A percentile compares a stretch with the other conserved stretches of the same genome.
These are phyloP conservation scores for Turnix velox DNA, from an alignment of 2,113 vertebrate species.

Conservation along the genomic window DNA sequence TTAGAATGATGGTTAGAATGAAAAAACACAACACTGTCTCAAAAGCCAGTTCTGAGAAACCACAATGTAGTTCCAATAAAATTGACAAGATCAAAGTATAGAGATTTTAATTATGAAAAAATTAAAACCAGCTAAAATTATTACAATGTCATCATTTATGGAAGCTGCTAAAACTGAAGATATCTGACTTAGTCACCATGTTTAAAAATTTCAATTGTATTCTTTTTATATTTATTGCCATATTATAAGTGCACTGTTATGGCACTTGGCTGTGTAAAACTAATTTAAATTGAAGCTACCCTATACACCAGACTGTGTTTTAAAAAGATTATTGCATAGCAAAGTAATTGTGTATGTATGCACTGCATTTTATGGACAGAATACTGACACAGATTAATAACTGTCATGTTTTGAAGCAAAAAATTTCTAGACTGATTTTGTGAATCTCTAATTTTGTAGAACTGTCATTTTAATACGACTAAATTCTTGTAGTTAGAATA, in stretches of 20 bases:
- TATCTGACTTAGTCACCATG: background rate
- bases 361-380: background rate
- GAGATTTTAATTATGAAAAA: background rate
- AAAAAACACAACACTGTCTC: background rate
- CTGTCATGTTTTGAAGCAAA: background rate
- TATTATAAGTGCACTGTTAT: background rate
- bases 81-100: background rate
- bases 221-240: background rate
- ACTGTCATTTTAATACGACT: background rate
- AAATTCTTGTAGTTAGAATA: background rate
- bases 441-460: background rate
- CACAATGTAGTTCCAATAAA: background rate
- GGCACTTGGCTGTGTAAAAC: background rate
- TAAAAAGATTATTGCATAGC: background rate
- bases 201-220: background rate
- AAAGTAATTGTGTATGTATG: background rate
- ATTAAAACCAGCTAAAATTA: background rate
- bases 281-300: background rate
- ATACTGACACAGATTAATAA: background rate
- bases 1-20: background rate
- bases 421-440: background rate
- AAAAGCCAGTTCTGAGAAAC: background rate
- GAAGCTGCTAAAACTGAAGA: background rate
- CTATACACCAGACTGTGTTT: background rate
- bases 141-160: background rate